A percentile compares a stretch with the other conserved stretches of the same genome.
Evolutionary conservation across 2,888 invertebrate species (phyloP).

Genomic region (Amorpha juglandis): DNA sequence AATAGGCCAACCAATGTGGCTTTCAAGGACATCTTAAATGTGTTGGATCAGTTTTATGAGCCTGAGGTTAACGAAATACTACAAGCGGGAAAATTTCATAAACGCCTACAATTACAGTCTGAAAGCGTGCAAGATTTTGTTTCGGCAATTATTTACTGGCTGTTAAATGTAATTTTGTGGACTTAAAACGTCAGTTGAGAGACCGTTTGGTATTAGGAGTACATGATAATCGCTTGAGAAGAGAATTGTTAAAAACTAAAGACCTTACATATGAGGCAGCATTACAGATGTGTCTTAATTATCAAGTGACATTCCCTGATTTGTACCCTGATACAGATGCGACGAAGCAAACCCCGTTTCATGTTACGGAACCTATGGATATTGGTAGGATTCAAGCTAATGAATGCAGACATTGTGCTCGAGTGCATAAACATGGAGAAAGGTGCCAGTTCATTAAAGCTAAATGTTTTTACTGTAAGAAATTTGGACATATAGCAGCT

Average conservation of each 20-base stretch:
- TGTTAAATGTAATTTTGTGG: constrained; percentile 24
- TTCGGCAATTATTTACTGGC: constrained; percentile 22
- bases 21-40: constrained; percentile 11
- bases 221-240: constrained; percentile 16
- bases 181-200: constrained; percentile 27
- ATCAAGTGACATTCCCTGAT: constrained; percentile 25
- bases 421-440: constrained; percentile 23
- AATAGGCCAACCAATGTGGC: not conserved
- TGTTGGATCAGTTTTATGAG: constrained; percentile 12
- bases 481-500: constrained; percentile 27
- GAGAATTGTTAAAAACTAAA: constrained; percentile 26
- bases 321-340: constrained; percentile 22
- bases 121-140: constrained; percentile 30
- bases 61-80: constrained; percentile 14
- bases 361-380: constrained; percentile 27
- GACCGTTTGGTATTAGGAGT: constrained; percentile 25
- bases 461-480: constrained; percentile 29
- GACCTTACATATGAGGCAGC: constrained; percentile 25
- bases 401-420: constrained; percentile 25
- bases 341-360: not conserved
- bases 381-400: constrained; percentile 27
- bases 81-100: constrained; percentile 26
- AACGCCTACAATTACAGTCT: constrained; percentile 23
- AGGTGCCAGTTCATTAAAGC: constrained; percentile 25
- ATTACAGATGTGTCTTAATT: constrained; percentile 24